phyloP scores from a whole-genome alignment of 2,797 vertebrate species.

The Pseudocheirus occidentalis region DNA sequence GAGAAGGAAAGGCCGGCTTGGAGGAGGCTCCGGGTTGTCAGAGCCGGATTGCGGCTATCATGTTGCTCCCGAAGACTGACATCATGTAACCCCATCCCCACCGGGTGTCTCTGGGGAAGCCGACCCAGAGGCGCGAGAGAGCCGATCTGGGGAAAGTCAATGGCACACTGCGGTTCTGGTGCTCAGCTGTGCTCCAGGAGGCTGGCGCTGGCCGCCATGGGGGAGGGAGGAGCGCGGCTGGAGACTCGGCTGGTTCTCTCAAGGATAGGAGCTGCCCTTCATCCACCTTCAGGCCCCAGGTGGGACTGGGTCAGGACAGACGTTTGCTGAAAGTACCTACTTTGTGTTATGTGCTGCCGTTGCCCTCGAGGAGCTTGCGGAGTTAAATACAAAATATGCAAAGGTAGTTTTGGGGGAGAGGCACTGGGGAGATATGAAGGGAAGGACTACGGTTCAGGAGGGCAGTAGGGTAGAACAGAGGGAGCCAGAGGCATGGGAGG shows the following conservation, averaged over 20 bases:
- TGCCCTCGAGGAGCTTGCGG: background rate
- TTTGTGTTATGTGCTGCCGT: background rate
- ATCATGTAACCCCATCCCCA: background rate
- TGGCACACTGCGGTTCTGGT: background rate
- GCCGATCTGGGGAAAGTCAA: background rate
- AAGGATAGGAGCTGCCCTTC: rapidly evolving
- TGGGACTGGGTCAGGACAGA: background rate
- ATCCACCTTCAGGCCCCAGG: background rate
- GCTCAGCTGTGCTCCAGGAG: background rate
- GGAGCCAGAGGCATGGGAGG: too few species aligned
- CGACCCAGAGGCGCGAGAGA: background rate
- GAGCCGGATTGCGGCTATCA: background rate
- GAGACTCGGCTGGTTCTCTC: background rate
- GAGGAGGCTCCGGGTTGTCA: background rate
- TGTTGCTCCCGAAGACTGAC: background rate
- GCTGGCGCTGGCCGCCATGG: background rate
- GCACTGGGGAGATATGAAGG: background rate
- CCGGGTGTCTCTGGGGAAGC: background rate
- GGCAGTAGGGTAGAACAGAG: background rate
- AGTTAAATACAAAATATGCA: background rate
- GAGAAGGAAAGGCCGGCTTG: background rate
- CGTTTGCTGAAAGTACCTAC: background rate
- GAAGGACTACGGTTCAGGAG: too few species aligned
- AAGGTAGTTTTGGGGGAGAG: background rate
- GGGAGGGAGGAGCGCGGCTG: background rate